Evolutionary conservation across 2,113 vertebrate genomes (phyloP), one percentile per base, ranked within the genome.

Genomic region (Actenoides hombroni): DNA sequence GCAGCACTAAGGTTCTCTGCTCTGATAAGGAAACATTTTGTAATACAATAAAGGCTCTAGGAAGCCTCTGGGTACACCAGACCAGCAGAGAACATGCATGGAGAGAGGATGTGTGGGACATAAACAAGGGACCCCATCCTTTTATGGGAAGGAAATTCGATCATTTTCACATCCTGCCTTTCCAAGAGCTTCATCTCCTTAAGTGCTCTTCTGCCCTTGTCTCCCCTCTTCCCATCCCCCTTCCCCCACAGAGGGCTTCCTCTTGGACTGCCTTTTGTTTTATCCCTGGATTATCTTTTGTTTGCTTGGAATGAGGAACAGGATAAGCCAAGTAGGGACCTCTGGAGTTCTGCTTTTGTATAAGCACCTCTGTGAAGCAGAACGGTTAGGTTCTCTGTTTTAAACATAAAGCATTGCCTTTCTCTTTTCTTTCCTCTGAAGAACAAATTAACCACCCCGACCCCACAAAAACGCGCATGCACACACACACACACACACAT

Each of bases 11-110:
- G 97, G 97, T 97, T 98, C 97, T 98, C 84, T 7, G 91, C 95
- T 98, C 95, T 95, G 98, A 98, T 98, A 98, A 98, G 98, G 97
- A 98, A 98, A 98, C 86, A 92, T 97, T 97, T 96, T 96, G 82
- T 98, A 98, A 98, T 98, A 97, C 59, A 97, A 98, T 98, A 98
- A 98, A 97, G 96, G 94, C 94, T 97, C 94, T 97, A 97, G 97
- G 97, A 97, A 97, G 98, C 98, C 97, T 96, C 97, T 97, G 97
- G 97, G 97, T 97, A 95, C 88, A 93, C 90, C 65, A 53, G 93
- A 91, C 75, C 74, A 91, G 74, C 79, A 93, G 86, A 96, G 78
- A 92, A 93, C 95, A 95, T 81, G 33, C 74, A 21, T 95, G 94
- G 96, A 95, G 95, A 96, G 95, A 97, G 95, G 96, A 97, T 94